Evolutionary conservation across 2,113 vertebrate species (phyloP).

Genomic region (Columbina picui): DNA sequence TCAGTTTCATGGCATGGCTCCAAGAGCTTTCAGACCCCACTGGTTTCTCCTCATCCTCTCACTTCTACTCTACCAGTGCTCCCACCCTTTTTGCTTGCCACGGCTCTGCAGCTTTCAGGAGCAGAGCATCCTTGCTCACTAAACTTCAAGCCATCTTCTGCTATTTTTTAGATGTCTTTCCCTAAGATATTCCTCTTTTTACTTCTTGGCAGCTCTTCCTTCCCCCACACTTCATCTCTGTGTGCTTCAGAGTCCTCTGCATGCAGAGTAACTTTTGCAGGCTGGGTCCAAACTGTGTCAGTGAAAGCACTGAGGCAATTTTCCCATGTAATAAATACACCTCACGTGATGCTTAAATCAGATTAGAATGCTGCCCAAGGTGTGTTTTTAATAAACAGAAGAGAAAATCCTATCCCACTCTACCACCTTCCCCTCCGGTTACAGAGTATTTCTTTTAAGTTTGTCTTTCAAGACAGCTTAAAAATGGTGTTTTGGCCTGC

Average conservation of each 20-base stretch:
- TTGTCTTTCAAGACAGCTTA: conserved; percentile 29
- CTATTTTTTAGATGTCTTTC: background rate
- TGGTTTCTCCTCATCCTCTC: background rate
- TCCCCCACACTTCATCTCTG: fast-evolving
- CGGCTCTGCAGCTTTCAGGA: background rate
- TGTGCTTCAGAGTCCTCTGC: background rate
- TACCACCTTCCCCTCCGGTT: conserved; percentile 35
- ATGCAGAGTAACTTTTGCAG: background rate
- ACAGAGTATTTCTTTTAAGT: conserved; percentile 46
- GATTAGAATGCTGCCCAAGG: conserved; percentile 50
- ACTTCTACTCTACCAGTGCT: background rate
- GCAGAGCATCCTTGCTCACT: background rate
- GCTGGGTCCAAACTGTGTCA: conserved; percentile 1
- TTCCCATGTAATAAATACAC: conserved; percentile 56
- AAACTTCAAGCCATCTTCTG: background rate
- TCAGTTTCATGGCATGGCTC: background rate
- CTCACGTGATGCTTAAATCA: conserved; percentile 46
- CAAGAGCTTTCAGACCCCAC: background rate
- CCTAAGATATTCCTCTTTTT: background rate
- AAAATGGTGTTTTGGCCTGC: conserved; percentile 17
- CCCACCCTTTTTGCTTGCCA: background rate
- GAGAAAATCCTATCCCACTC: conserved; percentile 29
- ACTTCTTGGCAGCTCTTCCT: background rate
- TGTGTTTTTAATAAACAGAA: conserved; percentile 51
- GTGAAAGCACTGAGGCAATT: conserved; percentile 48